Base-by-base conservation (phyloP, 2,888 invertebrate species). In the Chymomyza caudatula region DNA sequence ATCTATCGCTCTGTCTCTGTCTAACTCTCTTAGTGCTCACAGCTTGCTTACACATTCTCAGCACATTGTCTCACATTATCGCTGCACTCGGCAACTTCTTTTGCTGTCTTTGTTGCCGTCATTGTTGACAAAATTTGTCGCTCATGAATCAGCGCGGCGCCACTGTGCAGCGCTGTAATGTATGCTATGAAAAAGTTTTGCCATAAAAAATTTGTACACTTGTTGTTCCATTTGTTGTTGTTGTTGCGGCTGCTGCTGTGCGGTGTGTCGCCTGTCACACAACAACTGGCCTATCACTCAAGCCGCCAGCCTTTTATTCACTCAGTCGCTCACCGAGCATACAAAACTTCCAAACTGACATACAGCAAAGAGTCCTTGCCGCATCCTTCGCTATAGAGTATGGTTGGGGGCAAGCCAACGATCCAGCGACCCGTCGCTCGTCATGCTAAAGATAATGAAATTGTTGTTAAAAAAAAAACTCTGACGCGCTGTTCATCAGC, bases 131-230 rank as follows among this genome's bases (percentile, higher is more conserved):
- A 57, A 68, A 52, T 60, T 62, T 29, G 65, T 58, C 60, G 52
- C 72, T 60, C 67, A 72, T 72, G 72, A 72, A 72, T 71, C 71
- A 72, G 66, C 60, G 56, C 56, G 56, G 57, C 49, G 51, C 22
- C 29, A 20, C 44, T 58, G 53, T 22, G 19, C 29, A 13, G 17
- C 54, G 53, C 47, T 42, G 19, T 63, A 72, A 68, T 61, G 61
- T 63, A 60, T 61, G 66, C 56, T 37, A 60, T 67, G 65, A 53
- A 65, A 86, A 82, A 85, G 76, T 86, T 86, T 68, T 54, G 62
- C 71, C 81, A 82, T 86, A 81, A 82, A 82, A 37, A 86, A 82
- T 77, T 73, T 68, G 73, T 61, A n/a, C n/a, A n/a, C n/a, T n/a
- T n/a, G n/a, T n/a, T n/a, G n/a, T 63, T 56, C 67, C 52, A 47